phyloP scores from a whole-genome alignment of 2,113 vertebrate genomes.

The Microtus ochrogaster region DNA sequence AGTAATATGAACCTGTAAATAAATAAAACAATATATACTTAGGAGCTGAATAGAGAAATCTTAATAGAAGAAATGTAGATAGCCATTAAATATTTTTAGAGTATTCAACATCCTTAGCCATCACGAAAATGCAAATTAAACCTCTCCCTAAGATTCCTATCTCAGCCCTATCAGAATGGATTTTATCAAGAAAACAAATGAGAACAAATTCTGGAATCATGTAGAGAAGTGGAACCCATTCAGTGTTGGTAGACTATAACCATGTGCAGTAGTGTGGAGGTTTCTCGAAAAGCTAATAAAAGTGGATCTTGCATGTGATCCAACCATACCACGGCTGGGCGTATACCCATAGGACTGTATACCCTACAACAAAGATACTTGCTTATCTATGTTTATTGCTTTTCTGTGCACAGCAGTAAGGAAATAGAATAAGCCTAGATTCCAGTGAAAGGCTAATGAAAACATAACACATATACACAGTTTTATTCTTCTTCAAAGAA shows the following conservation, averaged over 20 bases:
- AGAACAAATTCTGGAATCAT: background rate
- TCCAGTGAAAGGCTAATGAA: background rate
- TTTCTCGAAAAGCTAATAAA: background rate
- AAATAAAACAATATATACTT: background rate
- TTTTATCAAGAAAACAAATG: background rate
- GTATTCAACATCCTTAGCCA: background rate
- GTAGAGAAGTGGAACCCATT: background rate
- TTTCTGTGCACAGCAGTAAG: background rate
- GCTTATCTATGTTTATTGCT: background rate
- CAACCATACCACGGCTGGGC: background rate
- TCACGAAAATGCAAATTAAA: background rate
- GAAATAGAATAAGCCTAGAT: too few relatives aligned
- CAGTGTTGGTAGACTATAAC: too few relatives aligned
- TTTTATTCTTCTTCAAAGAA: background rate
- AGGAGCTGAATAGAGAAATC: background rate
- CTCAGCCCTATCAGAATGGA: background rate
- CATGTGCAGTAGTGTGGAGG: background rate
- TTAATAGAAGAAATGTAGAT: background rate
- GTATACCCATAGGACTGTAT: background rate
- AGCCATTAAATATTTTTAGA: background rate
- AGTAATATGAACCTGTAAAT: background rate
- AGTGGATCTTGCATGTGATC: too few relatives aligned
- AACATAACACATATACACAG: too few relatives aligned
- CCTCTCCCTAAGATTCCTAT: background rate
- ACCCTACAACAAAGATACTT: background rate